Evolutionary conservation across 2,888 invertebrate genomes (phyloP).

Genomic region (Drosophila quinaria): DNA sequence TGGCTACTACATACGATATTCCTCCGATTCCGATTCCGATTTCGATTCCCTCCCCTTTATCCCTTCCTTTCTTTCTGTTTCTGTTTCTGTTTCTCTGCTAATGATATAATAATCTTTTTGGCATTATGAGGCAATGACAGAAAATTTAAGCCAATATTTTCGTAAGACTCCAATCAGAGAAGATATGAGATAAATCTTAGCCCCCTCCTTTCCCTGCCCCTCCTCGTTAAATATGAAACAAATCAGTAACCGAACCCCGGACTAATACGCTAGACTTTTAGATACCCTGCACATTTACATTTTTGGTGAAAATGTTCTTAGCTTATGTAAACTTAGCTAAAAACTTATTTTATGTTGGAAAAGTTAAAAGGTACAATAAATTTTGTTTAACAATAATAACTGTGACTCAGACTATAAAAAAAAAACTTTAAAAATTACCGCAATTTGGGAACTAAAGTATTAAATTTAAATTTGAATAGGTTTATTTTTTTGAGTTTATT

Average conservation of each 20-base stretch:
- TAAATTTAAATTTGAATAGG: too few relatives aligned
- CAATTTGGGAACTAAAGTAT: too few relatives aligned
- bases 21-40: neutral
- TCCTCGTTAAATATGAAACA: neutral
- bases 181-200: conserved; percentile 25
- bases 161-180: conserved; percentile 41
- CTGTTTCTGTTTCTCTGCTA: conserved; percentile 17
- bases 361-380: too few relatives aligned
- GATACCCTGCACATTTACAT: neutral
- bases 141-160: conserved; percentile 61
- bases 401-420: too few relatives aligned
- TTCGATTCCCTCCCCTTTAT: too few relatives aligned
- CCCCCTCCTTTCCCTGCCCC: neutral
- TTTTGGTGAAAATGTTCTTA: too few relatives aligned
- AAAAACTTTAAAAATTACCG: too few relatives aligned
- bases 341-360: too few relatives aligned
- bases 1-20: conserved; percentile 24
- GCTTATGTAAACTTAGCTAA: too few relatives aligned
- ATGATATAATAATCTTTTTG: conserved; percentile 53
- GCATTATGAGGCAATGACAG: conserved; percentile 57
- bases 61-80: neutral
- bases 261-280: neutral
- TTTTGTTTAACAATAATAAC: too few relatives aligned
- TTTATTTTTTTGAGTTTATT: too few relatives aligned
- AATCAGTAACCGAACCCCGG: neutral